phyloP scores from a whole-genome alignment of 2,888 invertebrate species.

The Hetaerina titia region DNA sequence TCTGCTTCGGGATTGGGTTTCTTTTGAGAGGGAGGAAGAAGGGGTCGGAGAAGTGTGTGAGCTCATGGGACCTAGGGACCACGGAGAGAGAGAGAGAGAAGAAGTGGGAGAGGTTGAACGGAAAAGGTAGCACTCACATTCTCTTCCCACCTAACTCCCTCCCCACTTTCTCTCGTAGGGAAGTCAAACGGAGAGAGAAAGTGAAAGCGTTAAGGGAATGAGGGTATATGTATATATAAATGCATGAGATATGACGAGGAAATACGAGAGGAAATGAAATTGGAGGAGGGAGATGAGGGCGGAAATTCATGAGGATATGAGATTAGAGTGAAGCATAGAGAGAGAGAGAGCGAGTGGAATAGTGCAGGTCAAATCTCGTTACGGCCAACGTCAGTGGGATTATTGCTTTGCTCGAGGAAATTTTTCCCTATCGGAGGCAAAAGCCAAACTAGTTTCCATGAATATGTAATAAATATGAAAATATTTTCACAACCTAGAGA shows the following conservation, averaged over 20 bases:
- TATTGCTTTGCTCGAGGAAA: conserved; percentile 10
- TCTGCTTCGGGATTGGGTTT: not conserved
- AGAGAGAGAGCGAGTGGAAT: not conserved
- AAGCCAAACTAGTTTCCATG: not conserved
- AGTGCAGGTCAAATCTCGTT: conserved; percentile 6
- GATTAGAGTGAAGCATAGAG: not conserved
- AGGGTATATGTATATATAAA: not conserved
- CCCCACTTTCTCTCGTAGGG: not conserved
- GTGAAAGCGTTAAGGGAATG: not conserved
- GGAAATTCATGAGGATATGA: conserved; percentile 21
- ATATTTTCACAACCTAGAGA: not conserved
- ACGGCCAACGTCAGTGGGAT: conserved; percentile 7
- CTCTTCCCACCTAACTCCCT: not conserved
- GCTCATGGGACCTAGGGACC: not conserved
- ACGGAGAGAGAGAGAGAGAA: not conserved
- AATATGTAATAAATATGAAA: conserved; percentile 13
- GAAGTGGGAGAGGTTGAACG: not conserved
- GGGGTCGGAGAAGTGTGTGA: not conserved
- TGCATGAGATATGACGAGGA: conserved; percentile 30
- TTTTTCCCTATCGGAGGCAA: not conserved
- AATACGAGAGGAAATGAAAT: conserved; percentile 29
- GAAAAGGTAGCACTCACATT: not conserved
- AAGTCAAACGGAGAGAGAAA: not conserved
- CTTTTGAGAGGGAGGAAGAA: not conserved
- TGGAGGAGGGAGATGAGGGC: not conserved